Evolutionary conservation across 1,140 invertebrate species (phyloP).

Genomic region (Trinorchestia longiramus): DNA sequence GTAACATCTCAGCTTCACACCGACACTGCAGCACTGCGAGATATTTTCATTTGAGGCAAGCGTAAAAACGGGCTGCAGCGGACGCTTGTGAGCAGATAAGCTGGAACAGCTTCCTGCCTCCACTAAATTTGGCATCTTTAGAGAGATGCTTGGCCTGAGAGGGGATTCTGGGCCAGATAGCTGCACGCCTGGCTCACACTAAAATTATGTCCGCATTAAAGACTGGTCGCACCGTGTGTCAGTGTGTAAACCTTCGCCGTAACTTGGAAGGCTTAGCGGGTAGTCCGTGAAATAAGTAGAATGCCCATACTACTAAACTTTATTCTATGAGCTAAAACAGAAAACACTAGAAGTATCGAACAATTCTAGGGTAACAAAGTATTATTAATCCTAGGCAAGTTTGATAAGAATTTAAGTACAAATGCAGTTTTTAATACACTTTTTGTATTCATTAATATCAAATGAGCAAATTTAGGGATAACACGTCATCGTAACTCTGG

Average conservation of each 20-base stretch:
- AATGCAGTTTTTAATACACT: not conserved
- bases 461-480: not conserved
- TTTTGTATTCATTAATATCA: not conserved
- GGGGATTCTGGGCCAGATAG: not conserved
- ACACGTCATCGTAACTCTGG: not conserved
- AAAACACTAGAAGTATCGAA: not conserved
- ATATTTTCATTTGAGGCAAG: not conserved
- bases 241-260: not conserved
- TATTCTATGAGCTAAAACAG: not conserved
- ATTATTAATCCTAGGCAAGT: not conserved
- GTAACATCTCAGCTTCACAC: not conserved
- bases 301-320: not conserved
- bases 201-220: not conserved
- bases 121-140: slow-evolving; percentile 26
- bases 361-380: not conserved
- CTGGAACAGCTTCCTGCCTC: not conserved
- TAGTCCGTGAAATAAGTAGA: not conserved
- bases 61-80: not conserved
- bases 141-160: not conserved
- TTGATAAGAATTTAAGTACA: not conserved
- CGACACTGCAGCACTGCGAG: not conserved
- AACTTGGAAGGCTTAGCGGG: not conserved
- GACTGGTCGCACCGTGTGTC: not conserved
- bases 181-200: not conserved
- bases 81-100: slow-evolving; percentile 13